These are phyloP conservation scores for Sphaerodactylus townsendi DNA, from an alignment of 2,113 vertebrate species.

Conservation along the genomic window DNA sequence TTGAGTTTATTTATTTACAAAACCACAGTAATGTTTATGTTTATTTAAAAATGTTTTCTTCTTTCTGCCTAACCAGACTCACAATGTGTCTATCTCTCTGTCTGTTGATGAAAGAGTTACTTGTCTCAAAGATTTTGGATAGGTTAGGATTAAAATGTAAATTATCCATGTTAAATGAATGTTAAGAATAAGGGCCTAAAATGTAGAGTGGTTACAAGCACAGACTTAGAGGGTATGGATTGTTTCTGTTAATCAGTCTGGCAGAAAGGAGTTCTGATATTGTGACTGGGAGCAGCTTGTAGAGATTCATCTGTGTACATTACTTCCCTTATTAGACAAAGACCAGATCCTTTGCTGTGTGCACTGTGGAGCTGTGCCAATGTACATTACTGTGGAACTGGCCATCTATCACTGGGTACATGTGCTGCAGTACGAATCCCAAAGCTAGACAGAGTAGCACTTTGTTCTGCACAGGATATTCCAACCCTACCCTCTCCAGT, in stretches of 20 bases:
- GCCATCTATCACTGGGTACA: background rate
- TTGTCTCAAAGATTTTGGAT: background rate
- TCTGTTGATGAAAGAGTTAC: background rate
- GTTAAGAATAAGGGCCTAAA: background rate
- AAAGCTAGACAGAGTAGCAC: background rate
- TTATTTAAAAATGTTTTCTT: background rate
- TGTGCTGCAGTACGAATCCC: background rate
- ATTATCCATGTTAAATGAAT: background rate
- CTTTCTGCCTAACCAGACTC: background rate
- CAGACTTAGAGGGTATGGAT: background rate
- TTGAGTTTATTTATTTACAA: background rate
- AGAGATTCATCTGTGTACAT: constrained; percentile 1
- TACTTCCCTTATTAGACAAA: constrained; percentile 52
- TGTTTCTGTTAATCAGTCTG: background rate
- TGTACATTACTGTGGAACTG: constrained; percentile 60
- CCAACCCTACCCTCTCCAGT: background rate
- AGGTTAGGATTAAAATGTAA: background rate
- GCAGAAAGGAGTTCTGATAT: background rate
- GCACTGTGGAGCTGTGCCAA: constrained; percentile 53
- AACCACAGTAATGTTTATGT: background rate
- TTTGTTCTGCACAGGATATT: constrained; percentile 3
- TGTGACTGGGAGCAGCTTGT: background rate
- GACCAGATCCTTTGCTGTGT: constrained; percentile 49
- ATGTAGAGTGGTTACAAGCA: background rate
- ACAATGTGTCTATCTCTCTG: no score